Conservation (phyloP, 1,140 invertebrate genomes). For the Drosophila sucinea region DNA sequence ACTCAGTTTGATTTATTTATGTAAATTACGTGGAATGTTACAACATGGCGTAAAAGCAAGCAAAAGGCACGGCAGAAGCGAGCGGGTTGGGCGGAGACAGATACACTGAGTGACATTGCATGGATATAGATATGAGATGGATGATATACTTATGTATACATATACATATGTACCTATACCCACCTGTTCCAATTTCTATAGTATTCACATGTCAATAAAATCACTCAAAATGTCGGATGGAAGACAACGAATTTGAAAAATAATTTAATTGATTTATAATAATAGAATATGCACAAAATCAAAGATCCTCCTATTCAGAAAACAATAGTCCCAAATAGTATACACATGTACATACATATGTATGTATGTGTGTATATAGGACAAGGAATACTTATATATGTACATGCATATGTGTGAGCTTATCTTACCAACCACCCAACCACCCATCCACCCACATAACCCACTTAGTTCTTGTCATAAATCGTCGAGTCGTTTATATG, state of each 20-base stretch:
- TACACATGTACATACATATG: neutral
- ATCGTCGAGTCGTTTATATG: conserved; percentile 50
- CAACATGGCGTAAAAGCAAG: neutral
- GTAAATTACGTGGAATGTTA: conserved; percentile 27
- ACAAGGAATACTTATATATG: neutral
- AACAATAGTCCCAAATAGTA: neutral
- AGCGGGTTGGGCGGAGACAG: conserved; percentile 1
- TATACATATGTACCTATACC: neutral
- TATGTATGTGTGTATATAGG: neutral
- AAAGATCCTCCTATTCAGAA: neutral
- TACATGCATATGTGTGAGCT: conserved; percentile 4
- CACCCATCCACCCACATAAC: conserved; percentile 32
- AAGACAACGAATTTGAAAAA: neutral
- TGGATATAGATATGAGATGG: neutral
- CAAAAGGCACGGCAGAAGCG: neutral
- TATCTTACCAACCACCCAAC: conserved; percentile 14
- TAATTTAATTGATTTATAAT: conserved; percentile 18
- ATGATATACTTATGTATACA: neutral
- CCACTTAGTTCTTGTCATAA: conserved; percentile 63
- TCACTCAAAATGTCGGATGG: neutral
- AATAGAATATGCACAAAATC: conserved; percentile 4
- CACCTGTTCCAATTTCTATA: conserved; percentile 10
- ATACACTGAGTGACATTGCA: conserved; percentile 19
- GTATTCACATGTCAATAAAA: conserved; percentile 15
- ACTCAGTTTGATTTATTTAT: conserved; percentile 32